These are phyloP conservation scores for Cerastis rubricosa DNA, from an alignment of 2,888 invertebrate species.

Conservation along the genomic window DNA sequence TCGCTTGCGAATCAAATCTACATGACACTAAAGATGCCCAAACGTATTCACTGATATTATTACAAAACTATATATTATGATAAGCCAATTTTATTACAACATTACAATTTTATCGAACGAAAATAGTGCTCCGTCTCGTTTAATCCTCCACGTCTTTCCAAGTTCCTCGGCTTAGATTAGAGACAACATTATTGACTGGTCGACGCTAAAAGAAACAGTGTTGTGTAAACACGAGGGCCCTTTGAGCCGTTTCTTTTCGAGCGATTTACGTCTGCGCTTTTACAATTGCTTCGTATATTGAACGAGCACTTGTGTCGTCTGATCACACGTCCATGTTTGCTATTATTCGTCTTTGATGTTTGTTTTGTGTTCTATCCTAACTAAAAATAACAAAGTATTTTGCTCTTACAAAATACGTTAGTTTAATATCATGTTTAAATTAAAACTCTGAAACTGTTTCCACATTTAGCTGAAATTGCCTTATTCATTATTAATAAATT, in stretches of 20 bases:
- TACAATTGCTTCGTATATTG: constrained; percentile 74
- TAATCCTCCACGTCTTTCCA: constrained; percentile 49
- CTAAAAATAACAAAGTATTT: constrained; percentile 48
- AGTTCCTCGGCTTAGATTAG: constrained; percentile 59
- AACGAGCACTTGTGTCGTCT: constrained; percentile 70
- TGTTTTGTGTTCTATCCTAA: constrained; percentile 64
- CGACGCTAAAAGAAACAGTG: constrained; percentile 61
- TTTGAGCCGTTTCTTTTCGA: constrained; percentile 77
- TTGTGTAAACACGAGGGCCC: constrained; percentile 74
- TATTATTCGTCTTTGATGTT: constrained; percentile 71
- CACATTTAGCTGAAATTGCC: constrained; percentile 3
- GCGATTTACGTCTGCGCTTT: constrained; percentile 77
- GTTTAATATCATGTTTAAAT: constrained; percentile 25
- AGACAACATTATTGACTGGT: constrained; percentile 56
- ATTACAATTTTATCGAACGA: constrained; percentile 35
- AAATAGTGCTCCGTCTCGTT: constrained; percentile 34
- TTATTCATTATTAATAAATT: constrained; percentile 35
- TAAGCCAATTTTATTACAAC: constrained; percentile 23
- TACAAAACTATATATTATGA: constrained; percentile 8
- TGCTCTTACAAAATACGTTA: constrained; percentile 19
- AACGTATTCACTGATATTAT: constrained; percentile 3
- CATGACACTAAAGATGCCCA: background rate
- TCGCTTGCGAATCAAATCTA: background rate
- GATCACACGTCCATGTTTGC: constrained; percentile 69
- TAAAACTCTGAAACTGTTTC: constrained; percentile 26